These are phyloP conservation scores for Apocheima hispidaria DNA, from an alignment of 2,888 invertebrate species.

Conservation along the genomic window DNA sequence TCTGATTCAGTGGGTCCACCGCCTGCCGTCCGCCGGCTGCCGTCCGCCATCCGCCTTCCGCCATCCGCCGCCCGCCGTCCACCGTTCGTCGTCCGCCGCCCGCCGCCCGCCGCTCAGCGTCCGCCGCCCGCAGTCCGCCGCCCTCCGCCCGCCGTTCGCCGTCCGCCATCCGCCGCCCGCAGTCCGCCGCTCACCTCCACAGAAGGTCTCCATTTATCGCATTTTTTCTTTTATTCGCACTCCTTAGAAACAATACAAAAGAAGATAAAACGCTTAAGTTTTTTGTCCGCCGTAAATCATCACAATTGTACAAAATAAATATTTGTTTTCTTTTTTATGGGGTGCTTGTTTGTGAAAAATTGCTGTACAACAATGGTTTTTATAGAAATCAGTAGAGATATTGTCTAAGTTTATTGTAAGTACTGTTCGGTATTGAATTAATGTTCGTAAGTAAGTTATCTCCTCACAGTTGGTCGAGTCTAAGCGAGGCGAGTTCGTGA, in stretches of 20 bases:
- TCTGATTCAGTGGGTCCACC: neutral
- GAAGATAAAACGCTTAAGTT: slow-evolving; percentile 47
- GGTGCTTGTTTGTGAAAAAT: slow-evolving; percentile 30
- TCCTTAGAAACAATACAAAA: slow-evolving; percentile 45
- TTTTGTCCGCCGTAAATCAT: slow-evolving; percentile 43
- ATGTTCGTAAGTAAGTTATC: slow-evolving; percentile 31
- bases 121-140: too few species aligned
- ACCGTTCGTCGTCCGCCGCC: too few species aligned
- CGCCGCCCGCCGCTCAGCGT: too few species aligned
- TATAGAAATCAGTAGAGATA: slow-evolving; percentile 8
- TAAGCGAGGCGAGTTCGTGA: slow-evolving; percentile 10
- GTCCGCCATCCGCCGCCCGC: too few species aligned
- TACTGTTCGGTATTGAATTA: slow-evolving; percentile 26
- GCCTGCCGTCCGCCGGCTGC: too few species aligned
- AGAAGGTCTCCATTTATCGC: slow-evolving; percentile 27
- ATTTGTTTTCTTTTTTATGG: slow-evolving; percentile 40
- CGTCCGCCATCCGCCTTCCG: too few species aligned
- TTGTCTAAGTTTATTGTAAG: slow-evolving; percentile 26
- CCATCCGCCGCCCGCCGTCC: too few species aligned
- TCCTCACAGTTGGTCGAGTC: slow-evolving; percentile 16
- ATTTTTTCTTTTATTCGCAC: slow-evolving; percentile 41
- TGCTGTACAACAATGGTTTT: slow-evolving; percentile 18
- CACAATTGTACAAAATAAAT: slow-evolving; percentile 40
- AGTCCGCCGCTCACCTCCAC: slow-evolving; percentile 1
- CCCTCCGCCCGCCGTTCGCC: too few species aligned